phyloP scores from a whole-genome alignment of 2,113 vertebrate species.

The Sisor rabdophorus region DNA sequence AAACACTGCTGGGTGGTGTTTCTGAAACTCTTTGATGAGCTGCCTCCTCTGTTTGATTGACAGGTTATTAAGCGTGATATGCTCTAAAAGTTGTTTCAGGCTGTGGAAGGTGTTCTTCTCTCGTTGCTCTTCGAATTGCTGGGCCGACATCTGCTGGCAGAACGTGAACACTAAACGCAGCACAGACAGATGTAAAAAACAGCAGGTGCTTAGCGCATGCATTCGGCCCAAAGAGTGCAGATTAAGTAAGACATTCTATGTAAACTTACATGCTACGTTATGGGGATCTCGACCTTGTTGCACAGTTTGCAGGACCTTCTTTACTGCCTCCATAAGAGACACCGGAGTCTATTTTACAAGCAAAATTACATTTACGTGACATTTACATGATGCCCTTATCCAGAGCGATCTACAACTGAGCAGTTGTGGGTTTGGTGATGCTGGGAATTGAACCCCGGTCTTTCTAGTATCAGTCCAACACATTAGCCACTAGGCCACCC shows the following conservation, averaged over 20 bases:
- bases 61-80: slow-evolving; percentile 63
- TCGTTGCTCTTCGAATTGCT: slow-evolving; percentile 74
- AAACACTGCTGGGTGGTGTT: slow-evolving; percentile 74
- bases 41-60: slow-evolving; percentile 71
- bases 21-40: slow-evolving; percentile 76
- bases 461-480: no score
- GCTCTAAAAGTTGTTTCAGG: slow-evolving; percentile 67
- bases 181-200: not conserved
- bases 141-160: slow-evolving; percentile 71
- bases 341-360: slow-evolving; percentile 64
- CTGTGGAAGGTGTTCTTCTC: slow-evolving; percentile 62
- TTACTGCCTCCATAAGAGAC: slow-evolving; percentile 73
- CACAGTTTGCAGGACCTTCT: slow-evolving; percentile 69
- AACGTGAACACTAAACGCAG: slow-evolving; percentile 73
- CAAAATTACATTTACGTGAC: no score
- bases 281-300: slow-evolving; percentile 73
- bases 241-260: rapidly evolving
- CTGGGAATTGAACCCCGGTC: no score
- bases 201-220: not conserved
- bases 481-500: no score
- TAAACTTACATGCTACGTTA: slow-evolving; percentile 66
- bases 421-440: no score
- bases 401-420: no score
- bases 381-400: no score
- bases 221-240: not conserved